Evolutionary conservation across 2,113 vertebrate genomes (phyloP), one percentile per base, ranked within the genome.

Genomic region (Amia ocellicauda): DNA sequence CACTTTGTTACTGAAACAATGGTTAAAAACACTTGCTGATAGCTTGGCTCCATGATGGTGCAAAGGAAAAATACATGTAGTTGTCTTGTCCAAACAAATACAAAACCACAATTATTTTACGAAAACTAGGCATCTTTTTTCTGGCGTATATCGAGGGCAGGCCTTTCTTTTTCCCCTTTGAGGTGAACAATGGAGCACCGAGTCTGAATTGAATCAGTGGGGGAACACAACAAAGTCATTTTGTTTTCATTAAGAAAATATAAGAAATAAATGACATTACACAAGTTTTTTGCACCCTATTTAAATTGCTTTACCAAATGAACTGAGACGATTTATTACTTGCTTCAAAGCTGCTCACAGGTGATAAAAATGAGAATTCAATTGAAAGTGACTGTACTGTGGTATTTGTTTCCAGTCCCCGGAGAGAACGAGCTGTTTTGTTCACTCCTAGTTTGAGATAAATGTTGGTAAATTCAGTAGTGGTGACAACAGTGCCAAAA

Each of bases 1-100:
- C n/a, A n/a, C n/a, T n/a, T n/a, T n/a, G n/a, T n/a, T n/a, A n/a
- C n/a, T n/a, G n/a, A n/a, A n/a, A n/a, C n/a, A n/a, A n/a, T n/a
- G n/a, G n/a, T n/a, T n/a, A n/a, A n/a, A n/a, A n/a, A n/a, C n/a
- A n/a, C n/a, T n/a, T n/a, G 31, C 5, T 7, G 31, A 36, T 36
- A 36, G 31, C 31, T 1, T 36, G 28, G 22, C 19, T 11, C 40
- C 36, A 54, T 11, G 8, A 62, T 23, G 23, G 26, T 8, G n/a
- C 2, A 2, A 56, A 19, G 28, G 16, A 19, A 43, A 10, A 28
- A 42, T 42, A 22, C 11, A 63, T 54, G 10, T 16, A 22, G 53
- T 63, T 45, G 26, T 63, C 23, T 17, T 26, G 17, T 9, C 2
- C 23, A 19, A 56, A 64, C 29, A 56, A 64, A 19, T 45, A 11